phyloP scores from a whole-genome alignment of 2,888 invertebrate genomes.

The Papilio elwesi region DNA sequence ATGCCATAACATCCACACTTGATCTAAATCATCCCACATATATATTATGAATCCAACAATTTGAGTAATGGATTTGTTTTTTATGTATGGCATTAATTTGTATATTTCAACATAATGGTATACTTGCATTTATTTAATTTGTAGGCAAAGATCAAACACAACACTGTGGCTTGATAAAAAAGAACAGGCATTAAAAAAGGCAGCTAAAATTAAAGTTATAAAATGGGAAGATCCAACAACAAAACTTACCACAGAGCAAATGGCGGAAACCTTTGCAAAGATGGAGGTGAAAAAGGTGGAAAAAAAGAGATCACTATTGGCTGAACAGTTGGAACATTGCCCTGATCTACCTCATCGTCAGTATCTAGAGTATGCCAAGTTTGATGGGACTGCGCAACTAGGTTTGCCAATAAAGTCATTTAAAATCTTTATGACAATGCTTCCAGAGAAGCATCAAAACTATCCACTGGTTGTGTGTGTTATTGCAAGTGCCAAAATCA shows the following conservation, averaged over 20 bases:
- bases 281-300: slow-evolving; percentile 63
- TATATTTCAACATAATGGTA: neutral
- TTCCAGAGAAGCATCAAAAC: slow-evolving; percentile 90
- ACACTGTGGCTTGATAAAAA: slow-evolving; percentile 95
- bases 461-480: slow-evolving; percentile 94
- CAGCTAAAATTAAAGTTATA: slow-evolving; percentile 89
- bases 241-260: slow-evolving; percentile 82
- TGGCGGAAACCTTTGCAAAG: slow-evolving; percentile 84
- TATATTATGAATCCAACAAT: too few species aligned
- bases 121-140: slow-evolving; percentile 49
- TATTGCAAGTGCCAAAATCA: slow-evolving; percentile 92
- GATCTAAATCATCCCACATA: too few species aligned
- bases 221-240: slow-evolving; percentile 87
- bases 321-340: slow-evolving; percentile 90
- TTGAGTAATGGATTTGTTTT: too few species aligned
- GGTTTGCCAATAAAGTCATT: slow-evolving; percentile 92
- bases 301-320: slow-evolving; percentile 85
- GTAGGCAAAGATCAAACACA: slow-evolving; percentile 92
- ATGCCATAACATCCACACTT: too few species aligned
- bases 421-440: slow-evolving; percentile 95
- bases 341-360: slow-evolving; percentile 92
- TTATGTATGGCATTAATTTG: neutral
- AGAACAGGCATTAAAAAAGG: slow-evolving; percentile 92
- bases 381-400: slow-evolving; percentile 94
- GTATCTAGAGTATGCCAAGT: slow-evolving; percentile 94